Base-by-base conservation (phyloP, 1,140 invertebrate species). In the Drosophila lowei region DNA sequence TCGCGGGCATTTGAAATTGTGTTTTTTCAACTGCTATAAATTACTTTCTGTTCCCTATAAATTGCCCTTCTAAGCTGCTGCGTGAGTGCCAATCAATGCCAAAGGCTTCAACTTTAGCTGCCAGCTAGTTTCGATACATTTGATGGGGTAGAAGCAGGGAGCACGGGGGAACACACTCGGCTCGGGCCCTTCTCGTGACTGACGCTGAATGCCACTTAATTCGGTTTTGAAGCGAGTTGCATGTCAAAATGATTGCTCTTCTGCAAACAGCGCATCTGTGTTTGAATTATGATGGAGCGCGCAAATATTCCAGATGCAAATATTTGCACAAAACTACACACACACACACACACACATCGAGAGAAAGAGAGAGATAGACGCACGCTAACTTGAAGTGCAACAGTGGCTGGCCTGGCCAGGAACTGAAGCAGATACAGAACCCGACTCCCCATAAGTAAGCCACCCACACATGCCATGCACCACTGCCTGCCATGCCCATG, bases 231-330 rank as follows among this genome's bases (percentile, higher is more conserved):
- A 90, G 74, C 85, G 79, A 85, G 77, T 90, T 89, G 71, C 80
- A 93, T 93, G 93, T 93, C 93, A 93, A 93, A 93, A 93, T 93
- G 93, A 93, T 93, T 93, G 93, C 93, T 93, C 93, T 93, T 93
- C 93, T 92, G 92, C 92, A 93, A 93, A 93, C 93, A 93, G 93
- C 92, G 93, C 86, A 86, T 85, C 86, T 93, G 92, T 93, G 91
- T 93, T 93, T 93, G 93, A 93, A 93, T 93, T 93, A 93, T 93
- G 93, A 93, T 93, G 93, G 92, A 93, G 84, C 85, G 84, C 85
- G 93, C 93, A 93, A 93, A 93, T 93, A 93, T 93, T 93, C 93
- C 92, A 93, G 92, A 92, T 90, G 93, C 93, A 93, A 93, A 93
- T 93, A 93, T 93, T 92, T 93, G 92, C 92, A 50, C 72, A 81